These are phyloP conservation scores for Oryzias woworae DNA, from an alignment of 2,113 vertebrate species.

Conservation along the genomic window DNA sequence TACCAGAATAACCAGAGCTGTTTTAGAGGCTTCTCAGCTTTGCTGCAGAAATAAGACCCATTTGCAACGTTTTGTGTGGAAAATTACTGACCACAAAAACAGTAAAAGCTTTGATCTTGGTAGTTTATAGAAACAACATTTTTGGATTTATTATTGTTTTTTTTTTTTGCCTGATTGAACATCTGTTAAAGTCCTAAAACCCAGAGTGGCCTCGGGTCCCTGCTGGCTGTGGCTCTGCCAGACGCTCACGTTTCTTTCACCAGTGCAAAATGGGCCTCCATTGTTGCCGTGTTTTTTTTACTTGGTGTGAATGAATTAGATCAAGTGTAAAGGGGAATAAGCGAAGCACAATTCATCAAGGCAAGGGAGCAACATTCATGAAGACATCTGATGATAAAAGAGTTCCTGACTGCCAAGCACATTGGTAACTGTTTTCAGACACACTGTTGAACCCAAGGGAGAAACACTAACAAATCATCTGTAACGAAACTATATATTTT, in stretches of 20 bases:
- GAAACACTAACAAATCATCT: no score
- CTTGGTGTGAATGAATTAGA: conserved; percentile 30
- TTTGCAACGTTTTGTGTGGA: neutral
- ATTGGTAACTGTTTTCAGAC: conserved; percentile 24
- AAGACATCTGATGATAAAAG: conserved; percentile 25
- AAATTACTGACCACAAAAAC: neutral
- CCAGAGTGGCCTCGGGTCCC: neutral
- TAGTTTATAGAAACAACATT: neutral
- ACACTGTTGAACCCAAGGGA: neutral
- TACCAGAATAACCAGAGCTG: neutral
- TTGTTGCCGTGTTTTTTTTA: neutral
- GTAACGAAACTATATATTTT: no score
- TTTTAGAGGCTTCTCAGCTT: conserved; percentile 5
- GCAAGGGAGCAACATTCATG: conserved; percentile 47
- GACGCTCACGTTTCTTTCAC: neutral
- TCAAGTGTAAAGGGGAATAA: conserved; percentile 37
- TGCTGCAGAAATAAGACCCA: conserved; percentile 2
- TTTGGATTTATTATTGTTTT: neutral
- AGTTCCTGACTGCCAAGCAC: conserved; percentile 33
- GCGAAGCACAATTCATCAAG: conserved; percentile 40
- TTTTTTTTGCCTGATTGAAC: neutral
- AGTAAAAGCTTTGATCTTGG: neutral
- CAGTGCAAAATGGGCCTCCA: neutral
- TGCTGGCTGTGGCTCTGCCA: neutral
- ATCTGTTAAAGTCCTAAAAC: neutral